Evolutionary conservation across 2,113 vertebrate species (phyloP), one percentile per base, ranked within the genome.

Genomic region (Pseudorhombus dupliciocellatus): DNA sequence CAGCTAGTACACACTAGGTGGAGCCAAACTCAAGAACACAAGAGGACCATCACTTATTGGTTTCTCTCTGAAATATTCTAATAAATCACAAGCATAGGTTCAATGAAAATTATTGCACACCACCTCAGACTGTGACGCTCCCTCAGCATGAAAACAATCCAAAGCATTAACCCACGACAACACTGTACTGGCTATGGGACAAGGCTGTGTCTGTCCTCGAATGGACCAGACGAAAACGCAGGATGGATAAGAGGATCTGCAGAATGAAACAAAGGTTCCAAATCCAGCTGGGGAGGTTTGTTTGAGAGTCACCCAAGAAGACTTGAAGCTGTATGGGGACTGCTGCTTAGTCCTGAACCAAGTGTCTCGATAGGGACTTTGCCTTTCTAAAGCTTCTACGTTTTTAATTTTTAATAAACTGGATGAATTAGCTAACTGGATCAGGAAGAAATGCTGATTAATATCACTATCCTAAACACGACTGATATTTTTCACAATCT

Each of bases 1-100:
- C 54, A n/a, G 22, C 3, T 25, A 50, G 42, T 24, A 6, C 10
- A 69, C 87, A 86, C 68, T 71, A 83, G 84, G 28, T 78, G 83
- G 83, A 66, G 77, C 68, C 57, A 88, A 66, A 90, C 24, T 52
- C 48, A 25, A 16, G 2, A 5, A 48, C 57, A 9, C 5, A 30
- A 15, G 3, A 25, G 25, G 16, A 50, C 14, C 7, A 4, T 51
- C 22, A 21, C 42, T 10, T 37, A 37, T 75, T 18, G 37, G 4
- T 25, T 56, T 48, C 1, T 46, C 14, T 8, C 18, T 26, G 0
- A 55, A 59, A 21, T 7, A 8, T n/a, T n/a, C n/a, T n/a, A 11
- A 11, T 55, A 14, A 4, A 55, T 37, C 18, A 48, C 2, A 7
- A 48, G 46, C 11, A 11, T 22, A 11, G 12, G 26, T 54, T 54